phyloP scores from a whole-genome alignment of 2,888 invertebrate species.

The Thymelicus sylvestris region DNA sequence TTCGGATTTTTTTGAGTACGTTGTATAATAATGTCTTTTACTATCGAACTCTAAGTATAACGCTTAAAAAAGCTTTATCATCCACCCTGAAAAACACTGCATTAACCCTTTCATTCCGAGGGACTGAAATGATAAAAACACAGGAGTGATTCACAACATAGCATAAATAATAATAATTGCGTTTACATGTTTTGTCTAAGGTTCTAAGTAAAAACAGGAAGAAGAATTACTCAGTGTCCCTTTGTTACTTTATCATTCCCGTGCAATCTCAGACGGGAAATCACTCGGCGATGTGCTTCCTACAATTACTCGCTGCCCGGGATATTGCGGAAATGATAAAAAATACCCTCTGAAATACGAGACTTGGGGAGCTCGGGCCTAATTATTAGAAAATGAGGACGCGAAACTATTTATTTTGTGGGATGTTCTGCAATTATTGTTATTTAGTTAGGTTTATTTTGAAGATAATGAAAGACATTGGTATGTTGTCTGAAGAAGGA shows the following conservation, averaged over 20 bases:
- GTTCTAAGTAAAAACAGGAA: slow-evolving; percentile 49
- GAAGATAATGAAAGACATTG: too few species aligned
- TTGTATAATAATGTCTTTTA: too few species aligned
- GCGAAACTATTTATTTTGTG: too few species aligned
- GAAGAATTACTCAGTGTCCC: slow-evolving; percentile 55
- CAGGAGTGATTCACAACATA: background rate
- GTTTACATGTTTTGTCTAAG: background rate
- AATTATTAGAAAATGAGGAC: background rate
- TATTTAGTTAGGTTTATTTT: too few species aligned
- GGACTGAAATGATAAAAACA: too few species aligned
- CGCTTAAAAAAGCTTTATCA: too few species aligned
- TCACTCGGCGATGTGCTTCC: slow-evolving; percentile 69
- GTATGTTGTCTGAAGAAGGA: too few species aligned
- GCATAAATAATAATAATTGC: background rate
- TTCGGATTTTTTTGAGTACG: too few species aligned
- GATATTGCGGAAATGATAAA: slow-evolving; percentile 52
- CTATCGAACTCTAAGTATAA: too few species aligned
- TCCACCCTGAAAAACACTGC: too few species aligned
- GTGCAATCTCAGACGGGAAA: slow-evolving; percentile 67
- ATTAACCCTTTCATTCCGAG: too few species aligned
- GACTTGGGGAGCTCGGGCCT: slow-evolving; percentile 28
- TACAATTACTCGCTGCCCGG: slow-evolving; percentile 50
- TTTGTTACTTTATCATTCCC: slow-evolving; percentile 38
- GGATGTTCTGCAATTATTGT: too few species aligned
- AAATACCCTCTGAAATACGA: slow-evolving; percentile 45